Conservation (phyloP, 2,888 invertebrate genomes). For the Atethmia centrago region DNA sequence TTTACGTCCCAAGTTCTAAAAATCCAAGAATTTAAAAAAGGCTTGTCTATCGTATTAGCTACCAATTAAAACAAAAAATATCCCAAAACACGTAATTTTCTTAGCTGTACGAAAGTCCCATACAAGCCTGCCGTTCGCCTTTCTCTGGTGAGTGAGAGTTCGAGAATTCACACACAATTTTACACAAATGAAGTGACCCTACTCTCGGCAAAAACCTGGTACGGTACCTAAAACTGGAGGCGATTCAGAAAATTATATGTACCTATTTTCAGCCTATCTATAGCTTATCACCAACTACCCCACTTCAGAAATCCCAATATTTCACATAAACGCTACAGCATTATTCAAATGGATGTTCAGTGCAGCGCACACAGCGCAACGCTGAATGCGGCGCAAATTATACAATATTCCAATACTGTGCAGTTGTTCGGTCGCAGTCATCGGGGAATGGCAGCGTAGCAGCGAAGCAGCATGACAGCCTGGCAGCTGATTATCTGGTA, state of each 20-base stretch:
- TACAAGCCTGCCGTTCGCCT: too few relatives aligned
- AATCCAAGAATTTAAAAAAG: too few relatives aligned
- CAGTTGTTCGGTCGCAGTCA: conserved; percentile 38
- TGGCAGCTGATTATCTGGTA: conserved; percentile 52
- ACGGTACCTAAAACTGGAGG: neutral
- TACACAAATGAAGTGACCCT: neutral
- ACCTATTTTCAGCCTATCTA: conserved; percentile 4
- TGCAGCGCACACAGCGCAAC: conserved; percentile 50
- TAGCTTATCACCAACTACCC: conserved; percentile 31
- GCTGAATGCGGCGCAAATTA: conserved; percentile 47
- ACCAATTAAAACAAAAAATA: too few relatives aligned
- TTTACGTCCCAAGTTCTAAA: too few relatives aligned
- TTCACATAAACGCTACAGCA: conserved; percentile 67
- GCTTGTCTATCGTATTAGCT: too few relatives aligned
- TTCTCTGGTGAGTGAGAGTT: too few relatives aligned
- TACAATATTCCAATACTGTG: conserved; percentile 37
- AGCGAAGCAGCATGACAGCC: conserved; percentile 27
- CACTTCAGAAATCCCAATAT: conserved; percentile 56
- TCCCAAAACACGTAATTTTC: too few relatives aligned
- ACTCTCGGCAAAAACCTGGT: neutral
- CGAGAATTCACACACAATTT: too few relatives aligned
- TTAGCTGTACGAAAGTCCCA: too few relatives aligned
- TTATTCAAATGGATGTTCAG: conserved; percentile 72
- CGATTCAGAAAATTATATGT: neutral
- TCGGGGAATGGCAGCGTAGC: conserved; percentile 36